Conservation (phyloP, 2,888 invertebrate genomes). For the Sisyra nigra region DNA sequence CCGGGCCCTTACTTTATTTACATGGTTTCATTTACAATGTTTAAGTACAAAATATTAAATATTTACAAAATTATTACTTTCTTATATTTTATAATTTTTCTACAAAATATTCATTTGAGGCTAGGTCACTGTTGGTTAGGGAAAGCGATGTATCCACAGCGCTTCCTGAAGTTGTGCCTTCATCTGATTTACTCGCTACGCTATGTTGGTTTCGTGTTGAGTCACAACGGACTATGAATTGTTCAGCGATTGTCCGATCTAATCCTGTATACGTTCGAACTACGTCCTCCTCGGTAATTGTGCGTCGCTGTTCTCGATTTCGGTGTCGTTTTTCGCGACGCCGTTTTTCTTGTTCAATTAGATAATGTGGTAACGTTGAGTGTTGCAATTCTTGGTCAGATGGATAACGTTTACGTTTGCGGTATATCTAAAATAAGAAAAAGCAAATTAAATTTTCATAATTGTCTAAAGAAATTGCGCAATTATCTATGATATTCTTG, state of each 20-base stretch:
- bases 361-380: slow-evolving; percentile 14
- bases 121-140: slow-evolving; percentile 15
- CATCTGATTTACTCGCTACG: slow-evolving; percentile 18
- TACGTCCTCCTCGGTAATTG: slow-evolving; percentile 34
- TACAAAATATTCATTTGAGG: slow-evolving; percentile 18
- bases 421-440: slow-evolving; percentile 10
- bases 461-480: not conserved
- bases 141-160: slow-evolving; percentile 11
- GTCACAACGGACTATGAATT: slow-evolving; percentile 45
- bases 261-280: slow-evolving; percentile 42
- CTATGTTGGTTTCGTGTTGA: slow-evolving; percentile 29
- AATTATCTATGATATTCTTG: slow-evolving; percentile 1
- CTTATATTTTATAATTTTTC: slow-evolving; percentile 13
- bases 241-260: slow-evolving; percentile 43
- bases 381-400: slow-evolving; percentile 12
- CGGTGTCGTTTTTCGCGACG: slow-evolving; percentile 13
- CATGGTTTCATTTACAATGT: too few species aligned
- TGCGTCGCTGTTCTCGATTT: slow-evolving; percentile 14
- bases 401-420: slow-evolving; percentile 24
- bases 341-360: slow-evolving; percentile 15
- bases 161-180: slow-evolving; percentile 7
- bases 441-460: not conserved
- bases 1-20: too few species aligned
- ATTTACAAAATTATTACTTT: not conserved
- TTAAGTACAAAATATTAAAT: not conserved